Evolutionary conservation across 2,888 invertebrate species (phyloP).

Genomic region (Steromphala cineraria): DNA sequence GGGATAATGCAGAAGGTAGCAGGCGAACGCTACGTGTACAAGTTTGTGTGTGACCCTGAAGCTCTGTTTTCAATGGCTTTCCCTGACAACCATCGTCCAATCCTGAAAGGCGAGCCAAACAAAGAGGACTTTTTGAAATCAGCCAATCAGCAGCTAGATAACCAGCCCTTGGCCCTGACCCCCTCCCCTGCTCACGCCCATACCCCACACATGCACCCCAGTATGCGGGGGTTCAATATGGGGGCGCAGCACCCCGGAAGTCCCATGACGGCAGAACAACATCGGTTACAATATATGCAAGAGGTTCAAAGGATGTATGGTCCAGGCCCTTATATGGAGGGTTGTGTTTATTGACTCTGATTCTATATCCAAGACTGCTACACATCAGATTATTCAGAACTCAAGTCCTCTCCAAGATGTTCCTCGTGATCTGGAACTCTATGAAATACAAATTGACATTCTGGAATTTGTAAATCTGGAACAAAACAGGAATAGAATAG

Average conservation of each 20-base stretch:
- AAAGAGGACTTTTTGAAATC: slow-evolving; percentile 40
- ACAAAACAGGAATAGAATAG: too few species aligned
- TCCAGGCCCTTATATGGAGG: slow-evolving; percentile 65
- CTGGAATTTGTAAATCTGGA: too few species aligned
- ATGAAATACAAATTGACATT: too few species aligned
- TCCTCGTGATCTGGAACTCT: too few species aligned
- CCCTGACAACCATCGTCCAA: slow-evolving; percentile 67
- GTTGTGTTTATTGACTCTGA: slow-evolving; percentile 59
- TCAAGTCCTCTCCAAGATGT: too few species aligned
- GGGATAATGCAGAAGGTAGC: slow-evolving; percentile 98
- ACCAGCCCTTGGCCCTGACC: slow-evolving; percentile 31
- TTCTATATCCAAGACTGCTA: not conserved
- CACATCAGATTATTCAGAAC: not conserved
- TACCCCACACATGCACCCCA: slow-evolving; percentile 11
- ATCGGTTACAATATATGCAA: slow-evolving; percentile 64
- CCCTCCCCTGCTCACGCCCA: slow-evolving; percentile 18
- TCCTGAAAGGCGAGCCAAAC: slow-evolving; percentile 63
- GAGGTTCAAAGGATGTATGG: slow-evolving; percentile 67
- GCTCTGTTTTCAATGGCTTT: slow-evolving; percentile 74
- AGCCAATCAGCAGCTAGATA: slow-evolving; percentile 22
- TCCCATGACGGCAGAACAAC: slow-evolving; percentile 46
- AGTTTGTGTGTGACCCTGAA: slow-evolving; percentile 94
- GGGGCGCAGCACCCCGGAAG: slow-evolving; percentile 28
- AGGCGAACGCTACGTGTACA: slow-evolving; percentile 96
- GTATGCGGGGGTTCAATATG: slow-evolving; percentile 26